Base-by-base conservation (phyloP, 2,797 vertebrate genomes). In the Novumbra hubbsi region DNA sequence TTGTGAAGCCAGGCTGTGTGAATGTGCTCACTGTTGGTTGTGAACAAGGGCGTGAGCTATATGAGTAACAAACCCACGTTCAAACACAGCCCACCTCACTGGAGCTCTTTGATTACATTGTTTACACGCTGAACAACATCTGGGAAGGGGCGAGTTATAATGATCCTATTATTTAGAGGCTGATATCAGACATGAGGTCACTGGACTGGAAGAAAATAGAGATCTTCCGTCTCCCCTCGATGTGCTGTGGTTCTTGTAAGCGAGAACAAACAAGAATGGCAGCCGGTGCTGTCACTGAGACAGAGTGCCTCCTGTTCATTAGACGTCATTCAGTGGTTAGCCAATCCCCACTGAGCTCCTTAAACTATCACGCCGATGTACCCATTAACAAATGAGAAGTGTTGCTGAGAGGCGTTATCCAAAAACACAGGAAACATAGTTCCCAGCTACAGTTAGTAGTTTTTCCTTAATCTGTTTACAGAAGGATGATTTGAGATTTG, bases 111-210 rank as follows among this genome's bases (percentile, higher is more conserved):
- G 76, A 87, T 80, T 76, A 65, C 70, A 32, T 73, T 74, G 79
- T 81, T 88, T 80, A 79, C 74, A 83, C 83, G 76, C 84, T 84
- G 78, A 74, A 78, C 79, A 77, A 69, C 8, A 41, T n/a, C 70
- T 27, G 15, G 49, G 75, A 57, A 71, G 1, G 1, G 24, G n/a
- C 3, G 9, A 57, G 11, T 14, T 60, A 24, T 24, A n/a, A 24
- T 24, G n/a, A 9, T 11, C 12, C 12, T 21, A 32, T 73, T 32
- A 76, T 60, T 73, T 72, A 75, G 75, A 77, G 79, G 80, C 78
- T 78, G 83, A 87, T 81, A 85, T 57, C 82, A 88, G 74, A 88
- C 87, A 90, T 87, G 89, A 91, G 84, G 86, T 91, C 88, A 87
- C 74, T 75, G 75, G 32, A 50, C 71, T n/a, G n/a, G n/a, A 68